These are phyloP conservation scores for Darevskia mixta DNA, from an alignment of 2,797 vertebrate genomes.

Conservation along the genomic window DNA sequence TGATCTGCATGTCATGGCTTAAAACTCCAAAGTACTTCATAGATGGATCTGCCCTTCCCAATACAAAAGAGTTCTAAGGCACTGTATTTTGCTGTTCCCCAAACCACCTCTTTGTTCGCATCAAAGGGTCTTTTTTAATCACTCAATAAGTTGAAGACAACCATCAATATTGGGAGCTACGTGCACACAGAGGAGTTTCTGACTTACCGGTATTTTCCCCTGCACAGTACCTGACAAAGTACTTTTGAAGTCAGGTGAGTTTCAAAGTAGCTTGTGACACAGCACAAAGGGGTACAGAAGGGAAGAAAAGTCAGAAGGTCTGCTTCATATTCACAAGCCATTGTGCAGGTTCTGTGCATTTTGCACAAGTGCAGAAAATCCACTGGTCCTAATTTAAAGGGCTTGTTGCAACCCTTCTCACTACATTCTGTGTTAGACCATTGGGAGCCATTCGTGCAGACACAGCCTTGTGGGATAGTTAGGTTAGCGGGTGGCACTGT, in stretches of 20 bases:
- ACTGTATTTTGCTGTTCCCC: neutral
- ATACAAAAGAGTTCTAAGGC: neutral
- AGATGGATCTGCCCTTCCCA: rapidly evolving
- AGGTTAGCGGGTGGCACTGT: neutral
- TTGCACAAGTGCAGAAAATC: neutral
- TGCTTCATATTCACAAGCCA: neutral
- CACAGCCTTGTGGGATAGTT: neutral
- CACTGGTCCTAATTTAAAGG: neutral
- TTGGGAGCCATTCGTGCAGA: neutral
- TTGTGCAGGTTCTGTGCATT: neutral
- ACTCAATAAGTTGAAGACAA: neutral
- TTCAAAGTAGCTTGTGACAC: neutral
- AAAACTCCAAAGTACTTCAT: neutral
- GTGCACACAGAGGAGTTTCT: neutral
- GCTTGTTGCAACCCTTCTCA: neutral
- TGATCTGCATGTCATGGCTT: neutral
- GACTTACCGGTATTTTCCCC: neutral
- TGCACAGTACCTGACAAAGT: neutral
- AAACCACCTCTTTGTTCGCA: neutral
- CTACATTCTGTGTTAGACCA: neutral
- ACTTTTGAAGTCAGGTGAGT: neutral
- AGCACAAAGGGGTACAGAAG: neutral
- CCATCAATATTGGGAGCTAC: neutral
- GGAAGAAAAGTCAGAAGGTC: neutral
- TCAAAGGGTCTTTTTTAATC: constrained; percentile 3